Base-by-base conservation (phyloP, 1,140 invertebrate genomes). In the Diplogasteroides magnus region DNA sequence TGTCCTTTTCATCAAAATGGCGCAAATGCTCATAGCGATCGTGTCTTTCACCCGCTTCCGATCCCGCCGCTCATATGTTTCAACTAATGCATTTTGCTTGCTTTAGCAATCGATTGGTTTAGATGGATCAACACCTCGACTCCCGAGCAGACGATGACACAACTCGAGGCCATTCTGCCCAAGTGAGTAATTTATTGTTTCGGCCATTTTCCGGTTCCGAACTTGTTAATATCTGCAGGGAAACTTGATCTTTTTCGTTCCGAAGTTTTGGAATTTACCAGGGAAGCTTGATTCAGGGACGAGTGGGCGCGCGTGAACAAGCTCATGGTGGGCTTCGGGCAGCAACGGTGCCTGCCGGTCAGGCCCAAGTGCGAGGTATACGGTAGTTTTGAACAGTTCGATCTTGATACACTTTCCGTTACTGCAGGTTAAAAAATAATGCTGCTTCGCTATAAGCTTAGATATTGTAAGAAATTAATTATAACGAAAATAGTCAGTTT, bases 281-380 rank as follows among this genome's bases (percentile, higher is more conserved):
- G n/a, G n/a, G n/a, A n/a, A n/a, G n/a, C n/a, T 61, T 67, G 67
- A 81, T 83, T n/a, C 77, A 86, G 87, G 77, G 87, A 90, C 2
- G 81, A 90, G 15, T 98, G 95, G 94, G 86, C 85, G 69, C 90
- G 96, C 84, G 89, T 97, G 0, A 97, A 97, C 85, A 87, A 91
- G 80, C 85, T 97, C 0, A 85, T 98, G 32, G 94, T 98, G 15
- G 94, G 94, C 31, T 97, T 98, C 86, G 95, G 95, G 2, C 94
- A 98, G 85, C 90, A 91, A 68, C 89, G 90, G 75, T 98, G 95
- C 84, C 82, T 87, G 66, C 90, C 93, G 2, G 83, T 90, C 0
- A 87, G 86, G 60, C 94, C 95, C 0, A 89, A 89, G 73, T 98
- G 94, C 6, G 19, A 48, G 19, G 6, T 48, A 48, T 48, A 11